Conservation (phyloP, 2,113 vertebrate species). For the Cephalopterus ornatus region DNA sequence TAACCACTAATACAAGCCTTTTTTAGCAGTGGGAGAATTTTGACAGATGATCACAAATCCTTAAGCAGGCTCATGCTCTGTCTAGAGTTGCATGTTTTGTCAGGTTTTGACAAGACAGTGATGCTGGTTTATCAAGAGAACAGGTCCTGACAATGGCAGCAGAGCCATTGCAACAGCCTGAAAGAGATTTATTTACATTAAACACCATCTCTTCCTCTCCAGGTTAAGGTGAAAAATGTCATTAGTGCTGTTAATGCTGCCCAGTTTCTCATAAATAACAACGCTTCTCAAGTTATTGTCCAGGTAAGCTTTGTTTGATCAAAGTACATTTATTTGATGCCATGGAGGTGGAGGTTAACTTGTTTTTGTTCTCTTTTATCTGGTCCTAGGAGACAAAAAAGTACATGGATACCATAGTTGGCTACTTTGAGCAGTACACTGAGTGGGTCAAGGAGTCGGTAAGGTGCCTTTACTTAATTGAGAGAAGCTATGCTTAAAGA, state of each 20-base stretch:
- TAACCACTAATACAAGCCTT: neutral
- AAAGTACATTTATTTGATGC: neutral
- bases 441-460: constrained; percentile 88
- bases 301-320: constrained; percentile 70
- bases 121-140: neutral
- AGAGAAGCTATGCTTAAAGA: neutral
- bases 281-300: constrained; percentile 76
- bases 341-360: neutral
- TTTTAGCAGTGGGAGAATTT: neutral
- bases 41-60: neutral
- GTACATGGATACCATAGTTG: constrained; percentile 79
- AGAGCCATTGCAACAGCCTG: neutral
- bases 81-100: neutral
- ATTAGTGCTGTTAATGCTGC: constrained; percentile 78
- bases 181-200: neutral
- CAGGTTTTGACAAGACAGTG: neutral
- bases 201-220: neutral
- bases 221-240: constrained; percentile 81
- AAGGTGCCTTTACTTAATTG: constrained; percentile 56
- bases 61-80: neutral
- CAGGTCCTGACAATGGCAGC: neutral
- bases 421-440: constrained; percentile 87
- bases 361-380: neutral
- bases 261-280: constrained; percentile 84
- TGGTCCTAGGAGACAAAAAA: constrained; percentile 78